Evolutionary conservation across 2,113 vertebrate species (phyloP).

Genomic region (Gambusia holbrooki): DNA sequence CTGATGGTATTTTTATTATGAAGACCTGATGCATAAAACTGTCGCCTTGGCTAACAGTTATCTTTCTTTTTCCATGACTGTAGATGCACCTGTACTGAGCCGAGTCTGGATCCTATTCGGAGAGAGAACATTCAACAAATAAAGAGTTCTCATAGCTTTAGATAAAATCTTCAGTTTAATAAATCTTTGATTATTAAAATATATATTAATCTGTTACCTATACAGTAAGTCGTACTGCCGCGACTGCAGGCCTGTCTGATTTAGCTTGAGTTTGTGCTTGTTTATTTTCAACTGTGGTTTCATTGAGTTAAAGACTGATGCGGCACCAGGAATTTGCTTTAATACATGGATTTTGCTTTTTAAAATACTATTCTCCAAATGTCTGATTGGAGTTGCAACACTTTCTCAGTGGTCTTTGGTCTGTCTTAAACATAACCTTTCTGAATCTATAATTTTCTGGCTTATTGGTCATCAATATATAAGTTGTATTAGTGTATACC

Average conservation of each 20-base stretch:
- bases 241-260: not conserved
- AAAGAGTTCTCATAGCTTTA: too few species aligned
- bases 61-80: too few species aligned
- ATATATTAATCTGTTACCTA: slow-evolving; percentile 35
- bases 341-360: not conserved
- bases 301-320: not conserved
- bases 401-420: not conserved
- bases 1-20: too few species aligned
- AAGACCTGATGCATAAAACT: too few species aligned
- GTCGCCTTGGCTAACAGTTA: too few species aligned
- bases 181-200: too few species aligned
- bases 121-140: too few species aligned
- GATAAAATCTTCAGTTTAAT: too few species aligned
- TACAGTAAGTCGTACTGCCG: not conserved
- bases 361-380: slow-evolving; percentile 7
- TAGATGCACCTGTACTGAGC: too few species aligned
- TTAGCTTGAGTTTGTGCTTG: not conserved
- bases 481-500: slow-evolving; percentile 74
- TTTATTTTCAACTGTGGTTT: not conserved
- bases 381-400: slow-evolving; percentile 7
- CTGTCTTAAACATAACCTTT: not conserved
- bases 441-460: slow-evolving; percentile 13
- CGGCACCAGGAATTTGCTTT: not conserved
- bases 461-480: slow-evolving; percentile 66
- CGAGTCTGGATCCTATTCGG: too few species aligned